These are phyloP conservation scores for Dynastes tityus DNA, from an alignment of 2,888 invertebrate genomes.

Conservation along the genomic window DNA sequence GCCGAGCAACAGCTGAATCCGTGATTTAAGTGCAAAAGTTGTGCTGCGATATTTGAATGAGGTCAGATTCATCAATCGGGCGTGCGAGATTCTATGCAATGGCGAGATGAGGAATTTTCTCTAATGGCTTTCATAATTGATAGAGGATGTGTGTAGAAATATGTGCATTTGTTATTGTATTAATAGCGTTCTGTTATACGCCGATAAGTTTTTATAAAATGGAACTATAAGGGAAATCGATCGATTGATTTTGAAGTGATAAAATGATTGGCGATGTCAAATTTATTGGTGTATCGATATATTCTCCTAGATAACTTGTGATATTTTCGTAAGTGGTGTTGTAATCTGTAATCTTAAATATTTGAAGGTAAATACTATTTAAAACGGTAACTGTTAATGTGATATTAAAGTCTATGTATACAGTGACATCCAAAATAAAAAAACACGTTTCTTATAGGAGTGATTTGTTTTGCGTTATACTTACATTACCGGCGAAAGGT, in stretches of 20 bases:
- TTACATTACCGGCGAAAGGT: no score
- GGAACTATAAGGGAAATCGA: neutral
- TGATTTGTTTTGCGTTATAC: no score
- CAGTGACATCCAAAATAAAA: neutral
- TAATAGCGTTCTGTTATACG: no score
- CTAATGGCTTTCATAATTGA: neutral
- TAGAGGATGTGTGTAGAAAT: no score
- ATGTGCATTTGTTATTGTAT: no score
- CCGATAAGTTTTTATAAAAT: no score
- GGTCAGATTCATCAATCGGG: slow-evolving; percentile 30
- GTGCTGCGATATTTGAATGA: neutral
- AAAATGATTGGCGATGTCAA: no score
- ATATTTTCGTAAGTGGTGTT: neutral
- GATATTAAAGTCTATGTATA: neutral
- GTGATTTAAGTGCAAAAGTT: slow-evolving; percentile 5
- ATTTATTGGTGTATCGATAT: neutral
- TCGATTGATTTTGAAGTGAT: neutral
- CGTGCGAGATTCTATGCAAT: neutral
- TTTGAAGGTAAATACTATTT: neutral
- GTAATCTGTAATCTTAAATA: neutral
- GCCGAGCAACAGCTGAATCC: slow-evolving; percentile 1
- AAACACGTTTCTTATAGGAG: neutral
- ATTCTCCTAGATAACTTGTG: neutral
- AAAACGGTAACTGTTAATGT: neutral
- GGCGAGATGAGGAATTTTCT: neutral